Base-by-base conservation (phyloP, 2,888 invertebrate species). In the Notodonta ziczac region DNA sequence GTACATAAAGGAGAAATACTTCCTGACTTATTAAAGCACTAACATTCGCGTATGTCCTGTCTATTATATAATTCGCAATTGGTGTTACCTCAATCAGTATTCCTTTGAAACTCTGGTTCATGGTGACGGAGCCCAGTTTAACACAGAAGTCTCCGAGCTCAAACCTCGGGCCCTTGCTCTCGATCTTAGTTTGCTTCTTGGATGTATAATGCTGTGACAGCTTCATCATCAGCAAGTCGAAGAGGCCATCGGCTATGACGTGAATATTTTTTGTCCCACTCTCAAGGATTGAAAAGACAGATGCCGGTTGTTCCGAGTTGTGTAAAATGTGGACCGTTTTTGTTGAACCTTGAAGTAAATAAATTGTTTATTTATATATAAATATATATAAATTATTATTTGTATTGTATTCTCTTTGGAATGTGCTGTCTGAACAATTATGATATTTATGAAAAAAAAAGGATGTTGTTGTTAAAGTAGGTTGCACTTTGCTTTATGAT, bases 271-370 rank as follows among this genome's bases (percentile, higher is more conserved):
- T 97, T 12, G 95, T 96, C 0, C 98, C 98, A 57, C 96, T 97
- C 78, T 99, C 99, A 8, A 99, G 93, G 40, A 98, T 96, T 9
- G 98, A 97, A 90, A 98, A 99, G 4, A 98, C 98, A 0, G 98
- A 97, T 0, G 98, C 98, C 0, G 99, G 99, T 82, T 98, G 97
- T 84, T 99, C 99, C 0, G 98, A 98, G 87, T 99, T 98, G 90
- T 99, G 98, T 9, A 99, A 94, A n/a, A 99, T 96, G 87, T 98
- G 98, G 0, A 98, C 97, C 0, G 97, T 97, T 78, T 97, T 96
- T 64, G 97, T 96, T 56, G 96, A 95, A 5, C 97, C 97, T 95
- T 88, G 9, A 56, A 44, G 44, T 10, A 44, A 44, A 5, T 13
- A 6, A 13, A 44, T 10, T 44, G 13, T 13, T 44, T 44, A 44